Percentiles rank a stretch among this genome's conserved stretches.
phyloP scores from a whole-genome alignment of 2,113 vertebrate species.

The Psammodynastes pulverulentus region DNA sequence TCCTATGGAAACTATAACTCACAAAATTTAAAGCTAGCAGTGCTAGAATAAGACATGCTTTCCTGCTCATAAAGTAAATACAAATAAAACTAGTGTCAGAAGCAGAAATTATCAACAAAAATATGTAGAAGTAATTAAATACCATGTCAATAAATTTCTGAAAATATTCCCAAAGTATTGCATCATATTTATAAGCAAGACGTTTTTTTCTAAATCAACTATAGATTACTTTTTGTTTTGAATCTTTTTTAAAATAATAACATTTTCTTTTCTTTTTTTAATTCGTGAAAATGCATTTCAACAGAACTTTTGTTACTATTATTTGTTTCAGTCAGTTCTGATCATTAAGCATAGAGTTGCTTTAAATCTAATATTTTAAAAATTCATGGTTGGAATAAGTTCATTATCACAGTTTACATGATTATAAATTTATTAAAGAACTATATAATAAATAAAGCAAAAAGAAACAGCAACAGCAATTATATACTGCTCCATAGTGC shows the following conservation, averaged over 20 bases:
- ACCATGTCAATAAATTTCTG: background rate
- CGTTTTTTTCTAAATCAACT: background rate
- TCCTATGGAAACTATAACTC: background rate
- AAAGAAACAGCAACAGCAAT: background rate
- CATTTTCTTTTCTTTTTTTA: background rate
- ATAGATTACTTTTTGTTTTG: background rate
- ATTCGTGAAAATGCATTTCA: background rate
- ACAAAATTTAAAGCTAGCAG: background rate
- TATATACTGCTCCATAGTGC: background rate
- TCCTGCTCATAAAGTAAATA: background rate
- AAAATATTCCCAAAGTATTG: background rate
- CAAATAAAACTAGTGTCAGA: background rate
- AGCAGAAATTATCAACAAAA: background rate
- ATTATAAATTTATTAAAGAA: background rate
- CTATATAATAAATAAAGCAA: background rate
- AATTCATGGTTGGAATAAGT: background rate
- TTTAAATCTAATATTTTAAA: background rate
- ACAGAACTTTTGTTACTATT: background rate
- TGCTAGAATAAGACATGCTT: background rate
- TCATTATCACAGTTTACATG: background rate
- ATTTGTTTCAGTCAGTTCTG: background rate
- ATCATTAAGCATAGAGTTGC: background rate
- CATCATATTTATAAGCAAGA: background rate
- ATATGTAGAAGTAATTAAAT: background rate
- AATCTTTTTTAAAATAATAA: background rate